Evolutionary conservation across 2,113 vertebrate species (phyloP).

Genomic region (Cololabis saira): DNA sequence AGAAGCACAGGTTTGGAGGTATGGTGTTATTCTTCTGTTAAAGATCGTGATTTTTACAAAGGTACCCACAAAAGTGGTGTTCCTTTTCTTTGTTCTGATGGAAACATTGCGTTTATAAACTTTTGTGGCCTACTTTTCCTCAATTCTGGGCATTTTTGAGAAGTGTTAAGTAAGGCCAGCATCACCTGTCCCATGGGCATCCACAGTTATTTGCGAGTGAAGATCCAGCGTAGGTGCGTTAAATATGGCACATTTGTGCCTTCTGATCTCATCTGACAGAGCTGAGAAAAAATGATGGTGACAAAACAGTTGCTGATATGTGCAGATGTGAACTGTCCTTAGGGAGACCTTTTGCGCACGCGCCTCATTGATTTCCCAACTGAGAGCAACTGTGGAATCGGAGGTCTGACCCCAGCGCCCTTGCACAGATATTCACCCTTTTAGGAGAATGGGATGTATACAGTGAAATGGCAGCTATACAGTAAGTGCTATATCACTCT

Average conservation of each 20-base stretch:
- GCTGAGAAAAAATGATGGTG: slow-evolving; percentile 57
- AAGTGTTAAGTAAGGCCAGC: slow-evolving; percentile 27
- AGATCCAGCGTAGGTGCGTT: slow-evolving; percentile 45
- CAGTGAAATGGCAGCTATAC: slow-evolving; percentile 16
- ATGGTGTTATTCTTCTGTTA: slow-evolving; percentile 2
- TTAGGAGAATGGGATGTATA: slow-evolving; percentile 45
- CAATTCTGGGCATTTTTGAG: slow-evolving; percentile 4
- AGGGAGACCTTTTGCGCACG: slow-evolving; percentile 49
- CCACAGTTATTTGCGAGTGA: slow-evolving; percentile 64
- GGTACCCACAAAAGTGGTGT: neutral
- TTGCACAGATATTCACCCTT: slow-evolving; percentile 53
- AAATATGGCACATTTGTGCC: slow-evolving; percentile 66
- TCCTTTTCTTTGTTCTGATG: neutral
- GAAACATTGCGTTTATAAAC: neutral
- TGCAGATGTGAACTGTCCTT: slow-evolving; percentile 75
- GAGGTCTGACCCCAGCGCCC: slow-evolving; percentile 55
- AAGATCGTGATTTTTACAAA: neutral
- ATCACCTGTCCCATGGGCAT: slow-evolving; percentile 55
- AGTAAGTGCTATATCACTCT: slow-evolving; percentile 36
- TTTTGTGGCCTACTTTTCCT: slow-evolving; percentile 7
- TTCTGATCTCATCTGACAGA: slow-evolving; percentile 72
- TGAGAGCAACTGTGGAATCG: slow-evolving; percentile 59
- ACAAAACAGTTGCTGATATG: slow-evolving; percentile 69
- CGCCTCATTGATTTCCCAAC: slow-evolving; percentile 70
- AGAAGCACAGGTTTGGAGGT: slow-evolving; percentile 7